These are phyloP conservation scores for Hybognathus amarus DNA, from an alignment of 2,797 vertebrate species.

Conservation along the genomic window DNA sequence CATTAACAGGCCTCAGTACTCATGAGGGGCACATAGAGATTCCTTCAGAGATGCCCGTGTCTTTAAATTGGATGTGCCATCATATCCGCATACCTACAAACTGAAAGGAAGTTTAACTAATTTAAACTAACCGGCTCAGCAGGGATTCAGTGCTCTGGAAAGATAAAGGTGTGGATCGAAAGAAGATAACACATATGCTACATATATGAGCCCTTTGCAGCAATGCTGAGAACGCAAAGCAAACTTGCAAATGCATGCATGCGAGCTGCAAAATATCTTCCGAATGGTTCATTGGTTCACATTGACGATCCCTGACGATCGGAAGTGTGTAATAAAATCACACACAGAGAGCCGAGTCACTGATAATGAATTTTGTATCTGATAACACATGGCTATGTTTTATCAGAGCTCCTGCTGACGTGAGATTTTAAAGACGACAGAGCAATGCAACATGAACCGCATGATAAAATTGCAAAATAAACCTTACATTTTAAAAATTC, in stretches of 20 bases:
- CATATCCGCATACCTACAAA: neutral
- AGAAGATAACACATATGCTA: neutral
- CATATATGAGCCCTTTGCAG: neutral
- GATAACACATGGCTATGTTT: neutral
- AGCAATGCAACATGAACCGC: neutral
- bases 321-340: neutral
- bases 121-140: neutral
- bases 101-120: neutral
- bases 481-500: fast-evolving
- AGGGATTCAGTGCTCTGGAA: neutral
- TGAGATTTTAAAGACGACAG: neutral
- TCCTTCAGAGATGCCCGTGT: neutral
- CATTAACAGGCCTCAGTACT: neutral
- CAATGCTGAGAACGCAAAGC: neutral
- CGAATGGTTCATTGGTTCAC: neutral
- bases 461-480: neutral
- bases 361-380: neutral
- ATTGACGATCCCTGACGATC: no score
- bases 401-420: neutral
- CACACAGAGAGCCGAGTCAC: neutral
- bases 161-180: neutral
- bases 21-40: neutral
- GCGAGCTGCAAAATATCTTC: neutral
- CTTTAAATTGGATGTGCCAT: neutral
- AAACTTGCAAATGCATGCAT: neutral